A percentile compares a stretch with the other conserved stretches of the same genome.
Evolutionary conservation across 64 coral and sea anemone species (phyloP).

Genomic region (Trachythela sp.): DNA sequence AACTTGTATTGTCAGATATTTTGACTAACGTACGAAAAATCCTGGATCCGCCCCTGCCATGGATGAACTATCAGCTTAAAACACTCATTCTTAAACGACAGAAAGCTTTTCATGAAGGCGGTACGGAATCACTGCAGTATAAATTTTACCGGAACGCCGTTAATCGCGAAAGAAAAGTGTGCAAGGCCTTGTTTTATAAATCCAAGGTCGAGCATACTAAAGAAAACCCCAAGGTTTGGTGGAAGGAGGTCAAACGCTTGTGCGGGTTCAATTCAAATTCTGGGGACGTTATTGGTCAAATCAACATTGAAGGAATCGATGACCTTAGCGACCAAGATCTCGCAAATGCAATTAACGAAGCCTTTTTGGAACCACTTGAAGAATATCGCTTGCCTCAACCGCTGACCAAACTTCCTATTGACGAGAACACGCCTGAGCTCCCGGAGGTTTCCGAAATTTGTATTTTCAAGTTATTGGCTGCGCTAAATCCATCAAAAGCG

Average conservation of each 20-base stretch:
- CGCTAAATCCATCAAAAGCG: conserved; percentile 34
- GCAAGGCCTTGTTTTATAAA: no score
- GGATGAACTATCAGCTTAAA: no score
- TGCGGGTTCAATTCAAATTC: background rate
- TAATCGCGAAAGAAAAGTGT: no score
- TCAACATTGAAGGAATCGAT: background rate
- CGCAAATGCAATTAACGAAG: background rate
- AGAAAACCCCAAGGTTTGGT: background rate
- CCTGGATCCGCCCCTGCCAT: no score
- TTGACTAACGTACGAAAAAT: no score
- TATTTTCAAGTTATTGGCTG: conserved; percentile 24
- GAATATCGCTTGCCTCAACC: background rate
- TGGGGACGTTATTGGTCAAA: background rate
- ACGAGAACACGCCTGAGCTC: conserved; percentile 11
- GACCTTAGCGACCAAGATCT: background rate
- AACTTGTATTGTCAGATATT: no score
- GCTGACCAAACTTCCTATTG: background rate
- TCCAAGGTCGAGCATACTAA: background rate
- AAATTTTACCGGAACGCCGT: no score
- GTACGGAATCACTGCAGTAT: no score
- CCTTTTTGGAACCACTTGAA: background rate
- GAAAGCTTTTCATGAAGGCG: no score
- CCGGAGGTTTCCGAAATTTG: conserved; percentile 26
- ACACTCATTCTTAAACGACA: no score
- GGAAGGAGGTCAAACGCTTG: background rate